Percentiles rank a stretch among this genome's conserved stretches.
Evolutionary conservation across 2,113 vertebrate genomes (phyloP).

Genomic region (Crotalus tigris): DNA sequence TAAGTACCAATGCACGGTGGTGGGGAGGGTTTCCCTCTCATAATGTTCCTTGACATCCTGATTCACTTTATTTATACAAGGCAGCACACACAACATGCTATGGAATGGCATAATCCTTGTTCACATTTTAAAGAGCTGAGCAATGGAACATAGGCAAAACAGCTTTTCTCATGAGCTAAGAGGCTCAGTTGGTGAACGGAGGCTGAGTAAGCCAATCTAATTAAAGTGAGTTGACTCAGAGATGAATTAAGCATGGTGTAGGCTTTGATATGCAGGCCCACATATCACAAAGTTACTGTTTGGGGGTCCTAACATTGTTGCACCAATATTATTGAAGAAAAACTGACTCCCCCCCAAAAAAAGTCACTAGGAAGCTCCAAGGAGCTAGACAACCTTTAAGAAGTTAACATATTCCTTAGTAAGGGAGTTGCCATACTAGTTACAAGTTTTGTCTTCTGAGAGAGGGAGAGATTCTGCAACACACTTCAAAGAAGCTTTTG

Average conservation of each 20-base stretch:
- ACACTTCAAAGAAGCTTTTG: constrained; percentile 48
- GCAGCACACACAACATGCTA: background rate
- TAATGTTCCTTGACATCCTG: background rate
- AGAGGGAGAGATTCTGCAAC: background rate
- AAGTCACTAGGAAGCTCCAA: background rate
- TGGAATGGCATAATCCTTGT: background rate
- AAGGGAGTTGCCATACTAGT: background rate
- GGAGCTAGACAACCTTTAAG: background rate
- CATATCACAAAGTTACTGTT: constrained; percentile 3
- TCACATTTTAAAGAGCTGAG: background rate
- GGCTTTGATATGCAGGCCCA: background rate
- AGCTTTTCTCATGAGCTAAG: background rate
- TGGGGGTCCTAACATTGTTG: background rate
- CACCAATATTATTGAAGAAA: constrained; percentile 11
- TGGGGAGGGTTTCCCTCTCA: no score
- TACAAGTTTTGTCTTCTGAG: background rate
- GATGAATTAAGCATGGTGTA: background rate
- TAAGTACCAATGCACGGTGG: background rate
- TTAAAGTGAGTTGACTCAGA: background rate
- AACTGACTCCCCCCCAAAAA: background rate
- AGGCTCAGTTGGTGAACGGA: background rate
- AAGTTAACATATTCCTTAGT: background rate
- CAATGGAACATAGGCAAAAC: background rate
- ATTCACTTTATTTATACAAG: background rate
- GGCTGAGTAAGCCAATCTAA: background rate